These are phyloP conservation scores for Dipodomys spectabilis DNA, from an alignment of 2,113 vertebrate genomes.

Conservation along the genomic window DNA sequence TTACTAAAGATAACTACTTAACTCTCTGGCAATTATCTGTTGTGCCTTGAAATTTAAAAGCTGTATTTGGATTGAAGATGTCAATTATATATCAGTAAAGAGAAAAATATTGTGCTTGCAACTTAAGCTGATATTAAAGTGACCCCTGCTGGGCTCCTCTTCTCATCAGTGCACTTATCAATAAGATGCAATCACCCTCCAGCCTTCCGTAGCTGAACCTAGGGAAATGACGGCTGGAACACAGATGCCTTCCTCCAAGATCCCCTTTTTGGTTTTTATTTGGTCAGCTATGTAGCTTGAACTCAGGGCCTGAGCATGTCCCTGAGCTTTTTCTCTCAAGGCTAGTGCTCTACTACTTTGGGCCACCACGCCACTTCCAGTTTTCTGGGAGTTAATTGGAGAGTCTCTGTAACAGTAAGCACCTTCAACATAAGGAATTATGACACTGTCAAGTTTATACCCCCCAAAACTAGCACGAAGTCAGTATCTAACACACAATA, in stretches of 20 bases:
- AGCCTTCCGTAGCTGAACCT: neutral
- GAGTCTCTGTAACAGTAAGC: neutral
- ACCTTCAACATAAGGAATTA: neutral
- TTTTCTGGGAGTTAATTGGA: too few species aligned
- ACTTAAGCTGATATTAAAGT: conserved; percentile 55
- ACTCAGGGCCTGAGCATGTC: too few species aligned
- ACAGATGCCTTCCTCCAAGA: neutral
- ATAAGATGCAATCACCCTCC: too few species aligned
- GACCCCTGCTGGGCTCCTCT: conserved; percentile 68
- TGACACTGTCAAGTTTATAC: neutral
- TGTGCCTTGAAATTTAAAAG: conserved; percentile 10
- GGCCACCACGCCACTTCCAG: too few species aligned
- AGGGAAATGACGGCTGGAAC: neutral
- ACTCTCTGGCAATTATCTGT: neutral
- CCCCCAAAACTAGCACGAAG: neutral
- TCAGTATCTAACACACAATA: neutral
- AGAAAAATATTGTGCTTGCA: neutral
- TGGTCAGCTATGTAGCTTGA: too few species aligned
- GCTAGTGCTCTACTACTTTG: too few species aligned
- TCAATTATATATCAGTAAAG: conserved; percentile 41
- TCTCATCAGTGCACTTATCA: neutral
- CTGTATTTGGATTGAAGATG: neutral
- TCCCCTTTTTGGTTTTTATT: too few species aligned
- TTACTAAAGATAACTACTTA: neutral
- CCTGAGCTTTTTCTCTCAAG: too few species aligned